Base-by-base conservation (phyloP, 1,140 invertebrate species). In the Carcinoscorpius rotundicauda region DNA sequence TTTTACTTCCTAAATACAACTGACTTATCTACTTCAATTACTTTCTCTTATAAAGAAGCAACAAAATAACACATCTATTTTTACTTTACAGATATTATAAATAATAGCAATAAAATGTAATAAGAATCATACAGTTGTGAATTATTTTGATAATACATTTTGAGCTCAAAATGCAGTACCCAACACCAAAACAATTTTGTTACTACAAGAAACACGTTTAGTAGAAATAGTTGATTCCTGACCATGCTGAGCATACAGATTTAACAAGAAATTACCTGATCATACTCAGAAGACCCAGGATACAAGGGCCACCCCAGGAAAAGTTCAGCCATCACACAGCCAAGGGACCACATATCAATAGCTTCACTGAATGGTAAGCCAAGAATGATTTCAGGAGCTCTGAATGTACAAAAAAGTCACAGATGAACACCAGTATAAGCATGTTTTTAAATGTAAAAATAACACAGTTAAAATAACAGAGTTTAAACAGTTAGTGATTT, bases 221-320 rank as follows among this genome's bases (percentile, higher is more conserved):
- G 8, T 55, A n/a, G 8, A 55, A 55, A 9, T 55, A n/a, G 8
- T 4, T 55, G 53, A 9, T 55, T 55, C 8, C 3, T 9, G n/a
- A 55, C 53, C 3, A 8, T 8, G 59, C 6, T 51, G 10, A 11
- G 3, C 10, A 51, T 48, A 49, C 59, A 60, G 1, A 6, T 11
- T 60, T 10, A 51, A 51, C 6, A 49, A 60, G 6, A 6, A 60
- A 10, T 50, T 61, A 68, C 68, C 61, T 69, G 97, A 80, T 99
- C 97, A 78, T 98, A 99, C 80, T 99, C 97, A 3, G 95, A 98
- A 50, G 93, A 97, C 61, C 97, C 97, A 1, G 97, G 97, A 80
- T 99, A 99, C 3, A 99, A 81, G n/a, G 97, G 97, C 97, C 97
- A 99, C 64, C 97, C 97, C 11, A 99, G 82, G 79, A 99, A 99